Conservation (phyloP, 1,140 invertebrate genomes). For the Steinernema khuongi region DNA sequence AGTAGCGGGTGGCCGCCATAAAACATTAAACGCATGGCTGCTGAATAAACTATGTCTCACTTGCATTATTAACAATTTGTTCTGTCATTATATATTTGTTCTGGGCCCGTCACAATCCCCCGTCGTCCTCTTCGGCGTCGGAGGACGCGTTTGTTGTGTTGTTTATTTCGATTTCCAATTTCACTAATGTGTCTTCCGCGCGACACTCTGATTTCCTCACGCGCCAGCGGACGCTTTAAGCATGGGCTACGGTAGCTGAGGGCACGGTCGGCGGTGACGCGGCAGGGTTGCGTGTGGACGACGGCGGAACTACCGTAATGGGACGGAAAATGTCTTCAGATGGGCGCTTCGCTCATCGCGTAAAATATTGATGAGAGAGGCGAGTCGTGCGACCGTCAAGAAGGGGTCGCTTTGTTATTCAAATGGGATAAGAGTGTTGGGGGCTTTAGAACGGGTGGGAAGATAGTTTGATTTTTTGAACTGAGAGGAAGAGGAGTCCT, state of each 20-base stretch:
- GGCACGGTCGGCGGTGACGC: background rate
- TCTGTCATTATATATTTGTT: constrained; percentile 6
- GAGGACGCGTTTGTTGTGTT: background rate
- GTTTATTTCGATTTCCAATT: constrained; percentile 2
- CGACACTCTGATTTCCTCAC: background rate
- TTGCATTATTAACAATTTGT: constrained; percentile 12
- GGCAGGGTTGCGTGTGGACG: background rate
- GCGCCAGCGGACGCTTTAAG: background rate
- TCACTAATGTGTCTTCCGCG: constrained; percentile 2
- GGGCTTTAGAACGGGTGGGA: background rate
- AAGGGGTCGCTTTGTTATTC: constrained; percentile 3
- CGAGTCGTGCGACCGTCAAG: background rate
- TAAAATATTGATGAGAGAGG: background rate
- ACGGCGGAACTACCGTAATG: background rate
- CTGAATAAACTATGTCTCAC: constrained; percentile 15
- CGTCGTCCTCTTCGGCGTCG: background rate
- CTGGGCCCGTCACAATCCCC: background rate
- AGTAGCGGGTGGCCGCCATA: constrained; percentile 5
- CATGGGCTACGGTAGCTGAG: constrained; percentile 8
- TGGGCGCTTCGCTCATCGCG: background rate
- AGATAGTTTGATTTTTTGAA: background rate
- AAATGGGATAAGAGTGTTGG: background rate
- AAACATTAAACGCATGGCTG: constrained; percentile 14
- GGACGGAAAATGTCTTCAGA: background rate
- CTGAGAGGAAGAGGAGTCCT: background rate